Conservation (phyloP, 2,113 vertebrate genomes). For the Oncorhynchus kisutch region DNA sequence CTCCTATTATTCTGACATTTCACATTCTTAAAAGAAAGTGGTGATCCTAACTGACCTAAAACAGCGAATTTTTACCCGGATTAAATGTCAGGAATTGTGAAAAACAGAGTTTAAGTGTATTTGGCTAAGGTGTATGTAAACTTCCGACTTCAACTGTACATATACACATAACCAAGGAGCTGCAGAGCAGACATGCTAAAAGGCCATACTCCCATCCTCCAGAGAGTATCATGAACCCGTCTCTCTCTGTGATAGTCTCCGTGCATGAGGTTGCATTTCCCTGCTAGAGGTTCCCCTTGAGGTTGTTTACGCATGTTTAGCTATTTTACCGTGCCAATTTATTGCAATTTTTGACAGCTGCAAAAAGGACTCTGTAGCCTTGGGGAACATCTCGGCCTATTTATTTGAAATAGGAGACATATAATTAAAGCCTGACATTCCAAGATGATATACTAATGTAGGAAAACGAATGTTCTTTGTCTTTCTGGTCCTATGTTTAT, state of each 20-base stretch:
- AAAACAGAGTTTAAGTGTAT: too few relatives aligned
- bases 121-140: too few relatives aligned
- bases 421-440: neutral
- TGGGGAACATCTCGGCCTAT: constrained; percentile 15
- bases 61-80: too few relatives aligned
- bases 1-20: too few relatives aligned
- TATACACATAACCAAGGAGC: too few relatives aligned
- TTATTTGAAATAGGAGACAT: neutral
- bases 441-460: neutral
- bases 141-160: too few relatives aligned
- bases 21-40: too few relatives aligned
- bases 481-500: neutral
- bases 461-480: neutral
- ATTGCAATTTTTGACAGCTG: constrained; percentile 16
- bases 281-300: neutral
- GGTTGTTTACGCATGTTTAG: constrained; percentile 8
- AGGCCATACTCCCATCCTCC: neutral
- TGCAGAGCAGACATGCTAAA: too few relatives aligned
- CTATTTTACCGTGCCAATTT: constrained; percentile 5
- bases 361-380: constrained; percentile 8
- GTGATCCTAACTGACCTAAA: too few relatives aligned
- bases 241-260: neutral
- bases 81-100: too few relatives aligned
- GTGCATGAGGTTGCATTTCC: neutral
- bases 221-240: neutral